Evolutionary conservation across 2,888 invertebrate genomes (phyloP).

Genomic region (Sinodicranocentrus sp.): DNA sequence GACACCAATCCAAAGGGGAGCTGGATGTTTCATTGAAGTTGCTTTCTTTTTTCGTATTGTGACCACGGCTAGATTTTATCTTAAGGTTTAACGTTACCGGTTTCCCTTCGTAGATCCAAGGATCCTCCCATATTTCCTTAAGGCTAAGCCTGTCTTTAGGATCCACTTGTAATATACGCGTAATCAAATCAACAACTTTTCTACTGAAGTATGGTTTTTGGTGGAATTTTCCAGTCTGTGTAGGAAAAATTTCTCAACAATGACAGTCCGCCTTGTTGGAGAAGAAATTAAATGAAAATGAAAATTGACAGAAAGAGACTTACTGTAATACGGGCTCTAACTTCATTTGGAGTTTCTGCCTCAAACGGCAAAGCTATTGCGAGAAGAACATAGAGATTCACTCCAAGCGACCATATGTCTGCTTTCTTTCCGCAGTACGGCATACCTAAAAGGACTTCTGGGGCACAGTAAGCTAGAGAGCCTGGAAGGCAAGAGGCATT

Average conservation of each 20-base stretch:
- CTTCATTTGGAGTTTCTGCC: conserved; percentile 84
- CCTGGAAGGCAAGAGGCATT: too few relatives aligned
- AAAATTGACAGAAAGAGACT: too few relatives aligned
- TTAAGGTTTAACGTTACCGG: too few relatives aligned
- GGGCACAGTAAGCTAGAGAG: conserved; percentile 44
- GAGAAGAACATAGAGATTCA: conserved; percentile 86
- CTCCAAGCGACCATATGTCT: conserved; percentile 92
- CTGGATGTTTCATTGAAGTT: too few relatives aligned
- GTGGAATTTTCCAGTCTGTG: conserved; percentile 26
- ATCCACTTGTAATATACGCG: conserved; percentile 84
- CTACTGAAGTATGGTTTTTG: conserved; percentile 26
- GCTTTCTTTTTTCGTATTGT: too few relatives aligned
- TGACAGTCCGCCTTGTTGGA: too few relatives aligned
- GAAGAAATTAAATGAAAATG: too few relatives aligned
- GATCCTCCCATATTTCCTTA: conserved; percentile 83
- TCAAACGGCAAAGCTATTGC: conserved; percentile 89
- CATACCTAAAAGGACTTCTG: conserved; percentile 33
- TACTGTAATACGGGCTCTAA: conserved; percentile 39
- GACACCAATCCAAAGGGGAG: background rate
- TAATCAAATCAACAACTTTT: conserved; percentile 82
- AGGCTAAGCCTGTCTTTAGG: conserved; percentile 85
- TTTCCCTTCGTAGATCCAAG: conserved; percentile 81
- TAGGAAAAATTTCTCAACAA: background rate
- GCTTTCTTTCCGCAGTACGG: conserved; percentile 80
- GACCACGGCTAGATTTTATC: too few relatives aligned